These are phyloP conservation scores for Lymantria dispar DNA, from an alignment of 2,888 invertebrate genomes.

Conservation along the genomic window DNA sequence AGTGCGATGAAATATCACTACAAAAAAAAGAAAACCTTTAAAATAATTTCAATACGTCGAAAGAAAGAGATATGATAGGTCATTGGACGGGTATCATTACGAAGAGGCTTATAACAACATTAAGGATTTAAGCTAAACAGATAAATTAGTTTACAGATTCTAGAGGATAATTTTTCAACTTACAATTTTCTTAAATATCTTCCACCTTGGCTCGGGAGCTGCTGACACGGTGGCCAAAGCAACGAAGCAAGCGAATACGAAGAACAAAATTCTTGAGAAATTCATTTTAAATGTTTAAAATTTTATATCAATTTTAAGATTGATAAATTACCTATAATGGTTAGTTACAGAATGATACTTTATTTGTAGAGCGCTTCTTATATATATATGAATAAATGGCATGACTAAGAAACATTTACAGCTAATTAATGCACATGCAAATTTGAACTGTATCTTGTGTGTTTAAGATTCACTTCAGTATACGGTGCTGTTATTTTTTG, in stretches of 20 bases:
- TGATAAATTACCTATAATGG: not conserved
- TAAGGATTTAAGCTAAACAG: no score
- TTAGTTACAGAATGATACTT: not conserved
- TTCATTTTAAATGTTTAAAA: constrained; percentile 33
- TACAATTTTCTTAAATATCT: constrained; percentile 5
- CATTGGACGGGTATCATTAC: no score
- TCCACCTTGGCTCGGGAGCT: constrained; percentile 51
- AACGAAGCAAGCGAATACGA: constrained; percentile 43
- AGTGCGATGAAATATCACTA: not conserved
- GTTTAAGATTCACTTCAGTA: not conserved
- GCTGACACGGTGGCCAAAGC: constrained; percentile 38
- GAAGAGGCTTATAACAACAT: no score
- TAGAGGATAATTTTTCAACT: not conserved
- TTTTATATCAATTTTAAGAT: not conserved
- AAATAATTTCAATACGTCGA: not conserved
- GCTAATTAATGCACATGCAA: not conserved
- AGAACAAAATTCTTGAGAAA: constrained; percentile 45
- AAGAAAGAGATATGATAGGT: not conserved
- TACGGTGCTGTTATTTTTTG: not conserved
- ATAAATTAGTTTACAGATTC: no score
- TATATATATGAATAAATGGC: not conserved
- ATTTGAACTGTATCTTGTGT: not conserved
- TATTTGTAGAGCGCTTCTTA: constrained; percentile 1
- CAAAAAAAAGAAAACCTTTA: not conserved
- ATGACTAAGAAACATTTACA: not conserved